These are phyloP conservation scores for Andrena bicolor DNA, from an alignment of 2,888 invertebrate species.

Conservation along the genomic window DNA sequence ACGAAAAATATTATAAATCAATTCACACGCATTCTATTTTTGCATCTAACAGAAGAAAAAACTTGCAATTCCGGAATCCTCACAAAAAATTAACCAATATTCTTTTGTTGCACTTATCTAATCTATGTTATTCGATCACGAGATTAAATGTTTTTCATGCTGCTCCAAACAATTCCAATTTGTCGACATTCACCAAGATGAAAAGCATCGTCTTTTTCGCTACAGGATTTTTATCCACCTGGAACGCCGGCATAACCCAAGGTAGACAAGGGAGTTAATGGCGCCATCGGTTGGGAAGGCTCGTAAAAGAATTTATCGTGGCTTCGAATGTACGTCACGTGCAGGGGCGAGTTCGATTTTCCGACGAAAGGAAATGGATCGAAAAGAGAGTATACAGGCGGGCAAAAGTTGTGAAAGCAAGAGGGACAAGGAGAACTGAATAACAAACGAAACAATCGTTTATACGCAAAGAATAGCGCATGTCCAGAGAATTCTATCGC, in stretches of 20 bases:
- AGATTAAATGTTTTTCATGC: conserved; percentile 40
- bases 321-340: conserved; percentile 72
- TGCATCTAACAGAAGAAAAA: too few species aligned
- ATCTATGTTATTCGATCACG: conserved; percentile 29
- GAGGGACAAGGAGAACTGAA: conserved; percentile 6
- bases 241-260: conserved; percentile 69
- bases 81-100: background rate
- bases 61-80: too few species aligned
- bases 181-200: conserved; percentile 10
- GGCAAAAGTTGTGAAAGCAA: conserved; percentile 7
- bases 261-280: conserved; percentile 70
- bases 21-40: too few species aligned
- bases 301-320: conserved; percentile 74
- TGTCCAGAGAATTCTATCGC: conserved; percentile 7
- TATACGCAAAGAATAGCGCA: conserved; percentile 19
- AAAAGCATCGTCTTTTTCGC: conserved; percentile 25
- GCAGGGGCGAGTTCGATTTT: conserved; percentile 65
- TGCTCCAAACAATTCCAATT: conserved; percentile 47
- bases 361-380: background rate
- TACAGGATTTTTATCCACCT: conserved; percentile 57
- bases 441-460: conserved; percentile 29
- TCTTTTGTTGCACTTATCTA: background rate
- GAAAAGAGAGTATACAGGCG: background rate
- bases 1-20: too few species aligned
- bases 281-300: conserved; percentile 48